Base-by-base conservation (phyloP, 1,140 invertebrate genomes). In the Drosophila chauvacae region DNA sequence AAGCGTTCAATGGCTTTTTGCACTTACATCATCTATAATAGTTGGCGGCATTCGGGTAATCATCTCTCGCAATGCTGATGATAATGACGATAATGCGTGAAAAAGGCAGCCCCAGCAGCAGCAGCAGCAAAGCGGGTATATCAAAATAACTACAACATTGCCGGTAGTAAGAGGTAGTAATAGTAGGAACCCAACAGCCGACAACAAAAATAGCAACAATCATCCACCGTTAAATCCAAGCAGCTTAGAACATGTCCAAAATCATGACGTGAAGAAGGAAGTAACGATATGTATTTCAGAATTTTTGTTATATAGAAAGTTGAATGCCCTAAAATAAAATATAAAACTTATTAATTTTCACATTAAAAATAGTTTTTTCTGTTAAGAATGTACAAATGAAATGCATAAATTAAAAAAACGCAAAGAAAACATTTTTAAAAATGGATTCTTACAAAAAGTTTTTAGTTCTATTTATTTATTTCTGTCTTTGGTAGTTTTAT, bases 1-100 rank as follows among this genome's bases (percentile, higher is more conserved):
- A 73, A 74, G 69, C 64, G 74, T 66, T 69, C 51, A 80, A 84
- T 76, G 79, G 73, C 53, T 87, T 59, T 87, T 76, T 76, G 74
- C 70, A 82, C 80, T 86, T 86, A 74, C 62, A 82, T 82, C 63
- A 77, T 81, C 72, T 33, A 69, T 68, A 58, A 81, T 81, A 81
- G 74, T 70, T 50, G 59, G 39, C 65, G 51, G 64, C 60, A 62
- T 76, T 65, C 70, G 58, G 61, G 62, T 59, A 66, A 66, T 71
- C 69, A 45, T 68, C 58, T 59, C 53, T 66, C 58, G 50, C 57
- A 42, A 74, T 66, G 63, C 45, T 80, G 64, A 58, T 76, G 70
- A 79, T 79, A 57, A 70, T 63, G 39, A 79, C 80, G 72, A 70
- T 78, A 76, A 68, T 59, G 73, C 68, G 81, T 85, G 72, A 84